Evolutionary conservation across 2,113 vertebrate species (phyloP).

Genomic region (Brevimyrus niger): DNA sequence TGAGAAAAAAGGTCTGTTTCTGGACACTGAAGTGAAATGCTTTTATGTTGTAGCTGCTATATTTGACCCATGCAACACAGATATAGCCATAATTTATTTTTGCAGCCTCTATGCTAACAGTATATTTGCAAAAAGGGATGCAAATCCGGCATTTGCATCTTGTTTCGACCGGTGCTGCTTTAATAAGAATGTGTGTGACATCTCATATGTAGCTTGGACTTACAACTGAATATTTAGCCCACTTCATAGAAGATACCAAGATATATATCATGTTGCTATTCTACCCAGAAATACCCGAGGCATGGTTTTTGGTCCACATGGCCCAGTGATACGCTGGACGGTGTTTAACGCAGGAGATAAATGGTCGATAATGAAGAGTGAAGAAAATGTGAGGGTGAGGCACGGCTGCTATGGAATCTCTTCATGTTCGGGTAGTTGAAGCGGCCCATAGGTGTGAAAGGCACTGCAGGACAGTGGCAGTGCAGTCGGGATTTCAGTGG

Average conservation of each 20-base stretch:
- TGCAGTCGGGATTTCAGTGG: background rate
- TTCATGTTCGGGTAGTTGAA: conserved; percentile 44
- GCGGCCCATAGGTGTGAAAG: conserved; percentile 33
- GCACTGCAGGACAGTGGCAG: conserved; percentile 16
- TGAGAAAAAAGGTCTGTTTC: background rate
- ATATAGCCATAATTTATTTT: background rate
- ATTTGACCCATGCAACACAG: background rate
- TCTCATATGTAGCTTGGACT: background rate
- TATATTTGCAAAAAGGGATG: background rate
- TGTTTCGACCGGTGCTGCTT: background rate
- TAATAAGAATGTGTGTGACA: background rate
- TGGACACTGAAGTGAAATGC: background rate
- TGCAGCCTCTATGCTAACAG: background rate
- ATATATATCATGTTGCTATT: background rate
- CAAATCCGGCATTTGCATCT: background rate
- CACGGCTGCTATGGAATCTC: background rate
- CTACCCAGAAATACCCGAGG: background rate
- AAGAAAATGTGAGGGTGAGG: conserved; percentile 22
- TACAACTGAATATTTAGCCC: background rate
- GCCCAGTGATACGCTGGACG: background rate
- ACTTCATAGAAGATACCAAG: background rate
- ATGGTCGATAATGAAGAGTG: conserved; percentile 44
- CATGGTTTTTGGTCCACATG: background rate
- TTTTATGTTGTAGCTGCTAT: background rate
- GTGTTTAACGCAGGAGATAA: conserved; percentile 35